Percentiles rank a stretch among this genome's conserved stretches.
Conservation (phyloP, 2,113 vertebrate species). For the Chlamydotis undulata region DNA sequence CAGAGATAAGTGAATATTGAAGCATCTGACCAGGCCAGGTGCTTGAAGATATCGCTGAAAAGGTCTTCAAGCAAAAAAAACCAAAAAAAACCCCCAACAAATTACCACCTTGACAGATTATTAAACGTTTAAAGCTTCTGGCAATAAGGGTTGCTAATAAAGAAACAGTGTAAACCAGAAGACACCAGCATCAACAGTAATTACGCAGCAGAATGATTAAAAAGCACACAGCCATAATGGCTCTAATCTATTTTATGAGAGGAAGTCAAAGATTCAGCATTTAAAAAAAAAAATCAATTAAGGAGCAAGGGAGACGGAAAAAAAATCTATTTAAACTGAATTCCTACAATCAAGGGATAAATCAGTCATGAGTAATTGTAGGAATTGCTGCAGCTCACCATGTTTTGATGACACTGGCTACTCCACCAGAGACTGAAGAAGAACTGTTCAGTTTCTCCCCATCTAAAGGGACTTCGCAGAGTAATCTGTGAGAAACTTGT, state of each 20-base stretch:
- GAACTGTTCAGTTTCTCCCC: background rate
- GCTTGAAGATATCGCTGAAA: background rate
- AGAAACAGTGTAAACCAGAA: conserved; percentile 37
- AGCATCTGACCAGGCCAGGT: background rate
- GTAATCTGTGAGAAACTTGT: background rate
- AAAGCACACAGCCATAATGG: conserved; percentile 63
- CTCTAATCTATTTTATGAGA: conserved; percentile 67
- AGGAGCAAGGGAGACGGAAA: background rate
- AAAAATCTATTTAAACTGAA: conserved; percentile 54
- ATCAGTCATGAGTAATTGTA: conserved; percentile 61
- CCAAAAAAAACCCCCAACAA: background rate
- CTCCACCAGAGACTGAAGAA: background rate
- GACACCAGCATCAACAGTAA: conserved; percentile 41
- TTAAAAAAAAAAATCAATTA: conserved; percentile 70
- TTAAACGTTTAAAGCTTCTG: conserved; percentile 57
- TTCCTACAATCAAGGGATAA: conserved; percentile 65
- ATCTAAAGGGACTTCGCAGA: background rate
- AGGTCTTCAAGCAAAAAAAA: background rate
- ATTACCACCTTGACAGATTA: conserved; percentile 50
- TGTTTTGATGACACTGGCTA: background rate
- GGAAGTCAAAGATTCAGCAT: conserved; percentile 53
- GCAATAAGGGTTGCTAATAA: conserved; percentile 60
- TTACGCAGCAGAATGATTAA: conserved; percentile 71
- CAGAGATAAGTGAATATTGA: background rate
- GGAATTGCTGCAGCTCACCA: background rate